A percentile compares a stretch with the other conserved stretches of the same genome.
phyloP scores from a whole-genome alignment of 2,797 vertebrate genomes.

The Sebastes dallii region DNA sequence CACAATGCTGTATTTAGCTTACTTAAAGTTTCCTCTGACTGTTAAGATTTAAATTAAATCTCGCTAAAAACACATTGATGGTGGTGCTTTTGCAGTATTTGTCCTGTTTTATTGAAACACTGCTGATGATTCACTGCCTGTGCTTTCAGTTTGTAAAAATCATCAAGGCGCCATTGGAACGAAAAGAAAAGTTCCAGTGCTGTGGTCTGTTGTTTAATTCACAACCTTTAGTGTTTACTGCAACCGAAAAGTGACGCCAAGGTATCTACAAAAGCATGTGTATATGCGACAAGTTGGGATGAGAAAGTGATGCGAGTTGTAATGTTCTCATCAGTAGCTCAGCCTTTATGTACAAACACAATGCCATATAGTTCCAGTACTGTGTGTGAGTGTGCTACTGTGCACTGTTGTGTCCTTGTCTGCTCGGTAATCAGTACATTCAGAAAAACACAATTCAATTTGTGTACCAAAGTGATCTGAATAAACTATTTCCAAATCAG shows the following conservation, averaged over 20 bases:
- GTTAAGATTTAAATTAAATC: too few species aligned
- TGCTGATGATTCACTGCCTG: neutral
- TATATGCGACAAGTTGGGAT: too few species aligned
- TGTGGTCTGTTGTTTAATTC: too few species aligned
- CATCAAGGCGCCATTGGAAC: neutral
- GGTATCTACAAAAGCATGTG: too few species aligned
- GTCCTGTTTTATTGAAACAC: neutral
- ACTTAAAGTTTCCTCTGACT: neutral
- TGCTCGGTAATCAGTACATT: neutral
- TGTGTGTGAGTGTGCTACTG: constrained; percentile 22
- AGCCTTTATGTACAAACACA: neutral
- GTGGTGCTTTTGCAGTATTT: neutral
- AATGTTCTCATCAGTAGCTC: neutral
- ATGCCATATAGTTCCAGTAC: neutral
- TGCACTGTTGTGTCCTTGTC: constrained; percentile 11
- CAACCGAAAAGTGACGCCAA: too few species aligned
- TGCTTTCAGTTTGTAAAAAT: constrained; percentile 1
- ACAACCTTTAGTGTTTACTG: too few species aligned
- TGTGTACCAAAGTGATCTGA: neutral
- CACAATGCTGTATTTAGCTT: neutral
- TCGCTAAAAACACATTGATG: neutral
- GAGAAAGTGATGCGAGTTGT: neutral
- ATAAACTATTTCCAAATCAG: constrained; percentile 26
- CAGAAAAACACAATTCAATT: neutral
- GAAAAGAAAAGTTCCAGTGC: neutral